These are phyloP conservation scores for Suncus etruscus DNA, from an alignment of 2,113 vertebrate genomes.

Conservation along the genomic window DNA sequence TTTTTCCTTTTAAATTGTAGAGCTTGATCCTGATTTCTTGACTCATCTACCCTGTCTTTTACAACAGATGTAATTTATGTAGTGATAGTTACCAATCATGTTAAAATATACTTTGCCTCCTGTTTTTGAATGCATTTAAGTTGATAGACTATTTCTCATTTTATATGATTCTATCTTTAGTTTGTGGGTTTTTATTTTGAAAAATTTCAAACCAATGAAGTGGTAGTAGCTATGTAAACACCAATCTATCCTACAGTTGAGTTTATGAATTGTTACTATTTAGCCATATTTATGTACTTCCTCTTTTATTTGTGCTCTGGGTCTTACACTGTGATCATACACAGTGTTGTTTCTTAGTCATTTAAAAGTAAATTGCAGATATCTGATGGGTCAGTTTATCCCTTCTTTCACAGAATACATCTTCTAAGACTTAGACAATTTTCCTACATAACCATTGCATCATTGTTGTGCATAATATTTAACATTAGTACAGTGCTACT, in stretches of 20 bases:
- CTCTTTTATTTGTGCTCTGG: neutral
- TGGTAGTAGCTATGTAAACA: neutral
- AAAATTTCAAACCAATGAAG: conserved; percentile 8
- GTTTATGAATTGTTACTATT: neutral
- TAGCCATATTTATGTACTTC: neutral
- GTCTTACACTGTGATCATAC: neutral
- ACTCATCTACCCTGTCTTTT: neutral
- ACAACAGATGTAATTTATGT: conserved; percentile 23
- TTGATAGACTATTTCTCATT: conserved; percentile 17
- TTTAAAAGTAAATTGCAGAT: neutral
- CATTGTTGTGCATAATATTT: neutral
- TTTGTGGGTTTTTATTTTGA: conserved; percentile 23
- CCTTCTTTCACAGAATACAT: neutral
- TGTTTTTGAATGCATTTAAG: neutral
- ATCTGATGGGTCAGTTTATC: neutral
- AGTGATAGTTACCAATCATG: neutral
- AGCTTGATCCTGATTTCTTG: conserved; percentile 10
- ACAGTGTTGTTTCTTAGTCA: conserved; percentile 6
- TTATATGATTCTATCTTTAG: neutral
- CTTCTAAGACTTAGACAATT: conserved; percentile 41
- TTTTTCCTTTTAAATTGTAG: neutral
- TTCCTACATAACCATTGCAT: neutral
- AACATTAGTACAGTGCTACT: neutral
- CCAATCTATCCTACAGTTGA: neutral
- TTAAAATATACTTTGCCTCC: conserved; percentile 1